phyloP scores from a whole-genome alignment of 2,888 invertebrate genomes.

The Ectropis crepuscularia region DNA sequence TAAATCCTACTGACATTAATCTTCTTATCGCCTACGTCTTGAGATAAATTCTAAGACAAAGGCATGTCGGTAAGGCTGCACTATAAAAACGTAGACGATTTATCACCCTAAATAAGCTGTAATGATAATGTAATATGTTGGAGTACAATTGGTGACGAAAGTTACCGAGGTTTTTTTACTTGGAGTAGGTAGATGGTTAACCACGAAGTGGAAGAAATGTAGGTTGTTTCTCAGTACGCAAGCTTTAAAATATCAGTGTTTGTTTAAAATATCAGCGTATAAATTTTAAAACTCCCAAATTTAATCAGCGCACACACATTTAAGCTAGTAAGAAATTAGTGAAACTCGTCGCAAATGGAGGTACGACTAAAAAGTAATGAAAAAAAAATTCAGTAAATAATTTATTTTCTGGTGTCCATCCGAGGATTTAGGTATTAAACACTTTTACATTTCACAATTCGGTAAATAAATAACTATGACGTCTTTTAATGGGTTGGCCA shows the following conservation, averaged over 20 bases:
- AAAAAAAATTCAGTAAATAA: too few species aligned
- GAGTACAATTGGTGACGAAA: slow-evolving; percentile 29
- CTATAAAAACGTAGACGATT: slow-evolving; percentile 38
- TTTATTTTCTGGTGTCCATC: too few species aligned
- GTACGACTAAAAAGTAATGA: too few species aligned
- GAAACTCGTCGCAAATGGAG: too few species aligned
- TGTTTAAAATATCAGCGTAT: too few species aligned
- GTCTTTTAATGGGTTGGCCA: too few species aligned
- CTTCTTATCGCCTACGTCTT: slow-evolving; percentile 38
- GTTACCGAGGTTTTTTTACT: slow-evolving; percentile 16
- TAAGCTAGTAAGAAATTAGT: too few species aligned
- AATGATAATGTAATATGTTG: slow-evolving; percentile 51
- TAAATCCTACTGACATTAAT: slow-evolving; percentile 37
- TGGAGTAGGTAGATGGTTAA: slow-evolving; percentile 6
- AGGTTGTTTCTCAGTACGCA: not conserved
- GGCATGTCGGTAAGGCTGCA: slow-evolving; percentile 25
- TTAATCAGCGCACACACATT: too few species aligned
- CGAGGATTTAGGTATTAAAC: too few species aligned
- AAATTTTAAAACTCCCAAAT: too few species aligned
- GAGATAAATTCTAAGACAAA: slow-evolving; percentile 37
- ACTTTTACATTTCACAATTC: too few species aligned
- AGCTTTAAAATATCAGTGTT: not conserved
- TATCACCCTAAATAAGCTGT: slow-evolving; percentile 47
- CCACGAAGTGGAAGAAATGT: not conserved
- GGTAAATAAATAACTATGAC: too few species aligned